Evolutionary conservation across 1,140 invertebrate genomes (phyloP).

Genomic region (Dendrolimus punctatus): DNA sequence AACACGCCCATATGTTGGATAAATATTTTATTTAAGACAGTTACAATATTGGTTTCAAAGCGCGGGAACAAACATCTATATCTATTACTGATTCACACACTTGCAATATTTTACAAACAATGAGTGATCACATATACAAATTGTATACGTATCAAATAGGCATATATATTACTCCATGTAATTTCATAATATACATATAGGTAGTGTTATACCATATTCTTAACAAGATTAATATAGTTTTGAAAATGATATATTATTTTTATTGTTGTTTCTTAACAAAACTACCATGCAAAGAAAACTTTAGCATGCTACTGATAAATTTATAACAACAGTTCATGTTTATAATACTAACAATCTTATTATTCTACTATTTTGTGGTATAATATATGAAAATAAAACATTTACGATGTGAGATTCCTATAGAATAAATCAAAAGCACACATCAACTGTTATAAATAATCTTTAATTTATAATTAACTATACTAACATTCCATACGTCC

Average conservation of each 20-base stretch:
- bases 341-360: conserved; percentile 42
- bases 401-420: conserved; percentile 56
- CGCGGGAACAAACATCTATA: conserved; percentile 56
- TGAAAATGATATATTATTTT: conserved; percentile 22
- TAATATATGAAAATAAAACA: conserved; percentile 35
- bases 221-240: conserved; percentile 29
- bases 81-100: conserved; percentile 41
- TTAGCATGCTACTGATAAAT: conserved; percentile 50
- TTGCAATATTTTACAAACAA: conserved; percentile 49
- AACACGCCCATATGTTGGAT: conserved; percentile 38
- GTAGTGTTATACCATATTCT: conserved; percentile 28
- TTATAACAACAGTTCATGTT: conserved; percentile 54
- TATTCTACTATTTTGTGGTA: conserved; percentile 38
- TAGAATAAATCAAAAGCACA: conserved; percentile 35
- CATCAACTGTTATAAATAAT: conserved; percentile 16
- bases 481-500: too few species aligned
- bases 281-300: conserved; percentile 59
- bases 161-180: conserved; percentile 30
- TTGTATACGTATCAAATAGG: conserved; percentile 35
- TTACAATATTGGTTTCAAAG: conserved; percentile 59
- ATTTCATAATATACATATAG: conserved; percentile 61
- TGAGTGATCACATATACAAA: conserved; percentile 38
- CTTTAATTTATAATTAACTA: conserved; percentile 6
- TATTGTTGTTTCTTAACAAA: conserved; percentile 35
- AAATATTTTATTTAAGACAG: conserved; percentile 66